Evolutionary conservation across 2,113 vertebrate species (phyloP).

Genomic region (Rhineura floridana): DNA sequence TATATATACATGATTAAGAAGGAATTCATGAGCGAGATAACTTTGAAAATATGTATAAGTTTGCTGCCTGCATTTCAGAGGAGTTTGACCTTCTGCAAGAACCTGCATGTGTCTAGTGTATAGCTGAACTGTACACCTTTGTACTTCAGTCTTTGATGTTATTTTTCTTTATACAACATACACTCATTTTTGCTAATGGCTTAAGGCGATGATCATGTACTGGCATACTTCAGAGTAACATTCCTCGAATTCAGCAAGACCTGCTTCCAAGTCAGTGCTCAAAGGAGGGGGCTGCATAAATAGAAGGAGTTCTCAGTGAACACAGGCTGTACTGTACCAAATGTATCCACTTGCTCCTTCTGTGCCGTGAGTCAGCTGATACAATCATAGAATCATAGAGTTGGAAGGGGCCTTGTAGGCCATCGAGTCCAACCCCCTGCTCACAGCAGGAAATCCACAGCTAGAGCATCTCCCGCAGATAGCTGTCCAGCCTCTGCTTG

Average conservation of each 20-base stretch:
- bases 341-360: background rate
- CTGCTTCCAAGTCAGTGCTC: background rate
- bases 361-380: too few relatives aligned
- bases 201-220: too few relatives aligned
- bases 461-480: too few relatives aligned
- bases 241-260: background rate
- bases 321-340: background rate
- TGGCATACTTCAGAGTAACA: background rate
- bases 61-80: background rate
- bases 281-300: background rate
- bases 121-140: background rate
- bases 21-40: constrained; percentile 7
- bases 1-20: constrained; percentile 21
- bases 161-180: background rate
- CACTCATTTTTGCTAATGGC: too few relatives aligned
- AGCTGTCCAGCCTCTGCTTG: too few relatives aligned
- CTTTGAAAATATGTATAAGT: background rate
- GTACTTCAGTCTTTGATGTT: background rate
- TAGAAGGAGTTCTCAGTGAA: background rate
- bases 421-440: too few relatives aligned
- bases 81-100: constrained; percentile 7
- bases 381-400: too few relatives aligned
- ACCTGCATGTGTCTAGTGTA: background rate
- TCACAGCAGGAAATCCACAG: too few relatives aligned
- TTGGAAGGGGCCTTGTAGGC: too few relatives aligned